Evolutionary conservation across 1,140 invertebrate species (phyloP).

Genomic region (Drosophila bocki): DNA sequence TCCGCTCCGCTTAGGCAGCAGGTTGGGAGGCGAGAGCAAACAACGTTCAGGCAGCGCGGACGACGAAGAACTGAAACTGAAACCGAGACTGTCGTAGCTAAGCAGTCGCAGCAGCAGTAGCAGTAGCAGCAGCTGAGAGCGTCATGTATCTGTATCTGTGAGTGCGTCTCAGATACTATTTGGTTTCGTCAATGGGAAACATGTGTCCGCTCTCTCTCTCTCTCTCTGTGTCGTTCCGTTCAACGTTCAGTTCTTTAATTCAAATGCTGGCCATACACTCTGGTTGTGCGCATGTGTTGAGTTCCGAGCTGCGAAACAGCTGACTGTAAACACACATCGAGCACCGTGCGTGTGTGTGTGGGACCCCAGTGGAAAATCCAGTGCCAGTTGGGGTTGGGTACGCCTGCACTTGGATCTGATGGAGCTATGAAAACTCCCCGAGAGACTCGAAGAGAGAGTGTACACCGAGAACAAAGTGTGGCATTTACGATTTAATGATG

Average conservation of each 20-base stretch:
- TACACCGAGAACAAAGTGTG: conserved; percentile 10
- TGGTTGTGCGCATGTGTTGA: conserved; percentile 22
- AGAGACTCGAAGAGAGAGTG: not conserved
- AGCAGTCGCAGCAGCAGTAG: conserved; percentile 10
- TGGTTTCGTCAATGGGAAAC: conserved; percentile 50
- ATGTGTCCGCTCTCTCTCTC: conserved; percentile 27
- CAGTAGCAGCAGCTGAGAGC: conserved; percentile 16
- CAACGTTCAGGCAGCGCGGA: conserved; percentile 60
- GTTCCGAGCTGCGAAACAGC: conserved; percentile 44
- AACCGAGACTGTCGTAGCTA: conserved; percentile 37
- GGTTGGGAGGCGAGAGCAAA: not conserved
- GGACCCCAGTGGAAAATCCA: conserved; percentile 44
- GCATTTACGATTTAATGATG: conserved; percentile 3
- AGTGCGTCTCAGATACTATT: conserved; percentile 25
- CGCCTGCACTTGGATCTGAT: conserved; percentile 48
- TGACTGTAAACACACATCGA: conserved; percentile 68
- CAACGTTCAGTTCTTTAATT: conserved; percentile 30
- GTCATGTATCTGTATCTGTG: conserved; percentile 28
- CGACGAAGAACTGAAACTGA: conserved; percentile 72
- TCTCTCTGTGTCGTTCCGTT: conserved; percentile 40
- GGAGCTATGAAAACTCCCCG: conserved; percentile 6
- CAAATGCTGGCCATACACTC: conserved; percentile 56
- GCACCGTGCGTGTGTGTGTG: not conserved
- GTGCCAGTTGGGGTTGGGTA: conserved; percentile 29
- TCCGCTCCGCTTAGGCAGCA: conserved; percentile 16